These are phyloP conservation scores for Zaprionus gabonicus DNA, from an alignment of 1,140 invertebrate species.

Conservation along the genomic window DNA sequence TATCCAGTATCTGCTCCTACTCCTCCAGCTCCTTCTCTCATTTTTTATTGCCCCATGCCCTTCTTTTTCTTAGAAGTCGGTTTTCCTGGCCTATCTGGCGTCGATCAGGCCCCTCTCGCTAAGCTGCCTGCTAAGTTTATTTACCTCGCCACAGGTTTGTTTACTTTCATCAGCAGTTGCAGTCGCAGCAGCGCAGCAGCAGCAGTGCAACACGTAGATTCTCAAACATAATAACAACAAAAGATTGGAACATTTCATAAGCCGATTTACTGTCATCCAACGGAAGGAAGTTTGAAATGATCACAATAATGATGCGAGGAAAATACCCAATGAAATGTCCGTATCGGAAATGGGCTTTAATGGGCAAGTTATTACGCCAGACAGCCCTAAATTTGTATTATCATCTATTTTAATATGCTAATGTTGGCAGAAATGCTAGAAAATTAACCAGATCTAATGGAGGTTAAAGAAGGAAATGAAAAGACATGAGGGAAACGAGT, in stretches of 20 bases:
- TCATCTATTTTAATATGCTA: slow-evolving; percentile 69
- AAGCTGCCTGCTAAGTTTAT: slow-evolving; percentile 62
- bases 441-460: background rate
- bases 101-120: slow-evolving; percentile 56
- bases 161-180: slow-evolving; percentile 46
- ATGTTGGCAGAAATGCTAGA: slow-evolving; percentile 18
- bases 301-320: slow-evolving; percentile 70
- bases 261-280: slow-evolving; percentile 64
- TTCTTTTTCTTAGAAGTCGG: slow-evolving; percentile 72
- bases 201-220: background rate
- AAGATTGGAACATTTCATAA: slow-evolving; percentile 50
- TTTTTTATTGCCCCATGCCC: slow-evolving; percentile 55
- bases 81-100: slow-evolving; percentile 62
- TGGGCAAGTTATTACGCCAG: slow-evolving; percentile 19
- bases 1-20: slow-evolving; percentile 57
- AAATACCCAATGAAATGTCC: slow-evolving; percentile 57
- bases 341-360: slow-evolving; percentile 50
- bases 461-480: background rate
- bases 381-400: slow-evolving; percentile 31
- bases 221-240: slow-evolving; percentile 4
- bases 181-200: slow-evolving; percentile 12
- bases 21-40: slow-evolving; percentile 13
- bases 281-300: slow-evolving; percentile 70
- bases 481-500: background rate
- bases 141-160: slow-evolving; percentile 65